Evolutionary conservation across 2,113 vertebrate genomes (phyloP).

Genomic region (Toxotes chatareus): DNA sequence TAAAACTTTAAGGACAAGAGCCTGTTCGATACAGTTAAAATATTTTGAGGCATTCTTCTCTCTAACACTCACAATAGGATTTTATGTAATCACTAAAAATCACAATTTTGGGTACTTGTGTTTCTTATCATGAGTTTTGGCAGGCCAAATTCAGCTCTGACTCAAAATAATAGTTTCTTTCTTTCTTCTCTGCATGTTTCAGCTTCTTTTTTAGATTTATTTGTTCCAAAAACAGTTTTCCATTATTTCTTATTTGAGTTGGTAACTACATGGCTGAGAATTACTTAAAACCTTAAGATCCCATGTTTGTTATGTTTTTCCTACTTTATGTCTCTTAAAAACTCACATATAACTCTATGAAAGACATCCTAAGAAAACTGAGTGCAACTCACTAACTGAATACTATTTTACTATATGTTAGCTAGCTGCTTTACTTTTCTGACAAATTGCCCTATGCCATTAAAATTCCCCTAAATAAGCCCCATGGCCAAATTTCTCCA

Average conservation of each 20-base stretch:
- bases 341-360: neutral
- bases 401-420: neutral
- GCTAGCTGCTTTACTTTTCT: neutral
- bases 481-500: neutral
- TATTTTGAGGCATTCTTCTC: neutral
- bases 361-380: too few relatives aligned
- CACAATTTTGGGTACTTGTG: neutral
- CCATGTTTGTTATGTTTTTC: neutral
- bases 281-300: neutral
- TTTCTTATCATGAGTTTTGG: neutral
- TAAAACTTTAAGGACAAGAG: constrained; percentile 29
- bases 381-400: neutral
- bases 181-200: neutral
- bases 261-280: neutral
- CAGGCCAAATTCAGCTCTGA: neutral
- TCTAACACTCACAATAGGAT: neutral
- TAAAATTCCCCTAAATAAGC: neutral
- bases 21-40: neutral
- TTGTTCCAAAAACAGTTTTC: neutral
- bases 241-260: neutral
- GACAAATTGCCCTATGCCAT: neutral
- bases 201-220: neutral
- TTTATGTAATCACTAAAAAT: constrained; percentile 1
- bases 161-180: neutral
- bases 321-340: neutral